phyloP scores from a whole-genome alignment of 2,797 vertebrate genomes.

The Eremophila alpestris region DNA sequence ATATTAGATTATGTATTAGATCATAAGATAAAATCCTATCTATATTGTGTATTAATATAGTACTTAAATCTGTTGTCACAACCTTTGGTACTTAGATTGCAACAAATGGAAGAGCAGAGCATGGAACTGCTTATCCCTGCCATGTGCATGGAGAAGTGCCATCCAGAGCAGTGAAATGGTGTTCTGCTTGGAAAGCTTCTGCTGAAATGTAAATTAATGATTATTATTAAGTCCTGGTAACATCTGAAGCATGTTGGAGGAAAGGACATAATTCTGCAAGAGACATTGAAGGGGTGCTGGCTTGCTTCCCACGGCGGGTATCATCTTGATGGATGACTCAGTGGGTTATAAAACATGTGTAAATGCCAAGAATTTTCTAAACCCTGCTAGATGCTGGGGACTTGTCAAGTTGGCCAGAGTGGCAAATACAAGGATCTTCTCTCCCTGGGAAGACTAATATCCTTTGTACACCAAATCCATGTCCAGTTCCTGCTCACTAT shows the following conservation, averaged over 20 bases:
- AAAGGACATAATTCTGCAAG: not conserved
- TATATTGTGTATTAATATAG: not conserved
- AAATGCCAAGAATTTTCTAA: not conserved
- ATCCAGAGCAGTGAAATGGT: not conserved
- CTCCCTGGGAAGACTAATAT: not conserved
- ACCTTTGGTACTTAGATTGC: not conserved
- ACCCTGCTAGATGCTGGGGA: not conserved
- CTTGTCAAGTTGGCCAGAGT: fast-evolving
- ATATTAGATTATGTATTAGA: not conserved
- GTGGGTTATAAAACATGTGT: not conserved
- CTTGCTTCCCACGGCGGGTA: not conserved
- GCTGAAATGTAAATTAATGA: not conserved
- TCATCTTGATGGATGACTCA: not conserved
- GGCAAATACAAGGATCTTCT: not conserved
- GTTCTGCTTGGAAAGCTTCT: not conserved
- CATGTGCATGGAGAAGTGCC: not conserved
- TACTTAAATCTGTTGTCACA: not conserved
- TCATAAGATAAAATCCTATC: not conserved
- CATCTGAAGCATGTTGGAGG: not conserved
- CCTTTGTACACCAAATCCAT: not conserved
- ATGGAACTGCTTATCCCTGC: not conserved
- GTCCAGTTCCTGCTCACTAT: not conserved
- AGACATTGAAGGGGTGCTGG: not conserved
- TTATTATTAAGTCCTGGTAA: not conserved
- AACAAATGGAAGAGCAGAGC: not conserved